A percentile compares a stretch with the other conserved stretches of the same genome.
These are phyloP conservation scores for Andrena flavipes DNA, from an alignment of 2,888 invertebrate genomes.

Conservation along the genomic window DNA sequence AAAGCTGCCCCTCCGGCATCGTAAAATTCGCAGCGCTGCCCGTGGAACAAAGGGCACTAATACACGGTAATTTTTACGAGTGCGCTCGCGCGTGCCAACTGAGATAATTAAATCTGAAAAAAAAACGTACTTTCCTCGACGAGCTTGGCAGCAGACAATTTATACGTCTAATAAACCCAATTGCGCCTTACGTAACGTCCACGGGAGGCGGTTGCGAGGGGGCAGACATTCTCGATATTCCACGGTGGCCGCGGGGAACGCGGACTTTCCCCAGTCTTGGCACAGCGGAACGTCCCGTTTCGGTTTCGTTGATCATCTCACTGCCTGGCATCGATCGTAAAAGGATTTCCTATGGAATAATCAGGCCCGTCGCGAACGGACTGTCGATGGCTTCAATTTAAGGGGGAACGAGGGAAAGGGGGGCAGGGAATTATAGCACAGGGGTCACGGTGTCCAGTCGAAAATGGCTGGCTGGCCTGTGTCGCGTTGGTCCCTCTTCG, in stretches of 20 bases:
- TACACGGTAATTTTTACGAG: conserved; percentile 29
- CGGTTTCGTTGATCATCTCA: conserved; percentile 41
- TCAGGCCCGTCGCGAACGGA: conserved; percentile 67
- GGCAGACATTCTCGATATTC: conserved; percentile 37
- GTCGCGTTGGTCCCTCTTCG: conserved; percentile 20
- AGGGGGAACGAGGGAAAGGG: conserved; percentile 60
- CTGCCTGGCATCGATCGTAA: conserved; percentile 62
- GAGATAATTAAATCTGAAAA: conserved; percentile 43
- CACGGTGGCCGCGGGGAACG: conserved; percentile 5
- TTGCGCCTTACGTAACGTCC: conserved; percentile 45
- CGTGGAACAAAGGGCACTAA: background rate
- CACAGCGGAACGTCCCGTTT: conserved; percentile 30
- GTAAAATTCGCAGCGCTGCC: background rate
- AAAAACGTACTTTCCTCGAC: background rate
- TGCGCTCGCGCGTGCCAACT: conserved; percentile 27
- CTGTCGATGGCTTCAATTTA: conserved; percentile 70
- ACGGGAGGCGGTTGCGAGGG: background rate
- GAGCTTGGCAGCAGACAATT: conserved; percentile 48
- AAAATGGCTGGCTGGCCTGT: conserved; percentile 65
- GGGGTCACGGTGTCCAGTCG: conserved; percentile 58
- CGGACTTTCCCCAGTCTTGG: conserved; percentile 38
- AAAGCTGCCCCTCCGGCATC: background rate
- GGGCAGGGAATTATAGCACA: conserved; percentile 6
- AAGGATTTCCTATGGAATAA: conserved; percentile 63
- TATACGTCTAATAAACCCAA: conserved; percentile 55